Base-by-base conservation (phyloP, 2,888 invertebrate genomes). In the Platypus cylindrus region DNA sequence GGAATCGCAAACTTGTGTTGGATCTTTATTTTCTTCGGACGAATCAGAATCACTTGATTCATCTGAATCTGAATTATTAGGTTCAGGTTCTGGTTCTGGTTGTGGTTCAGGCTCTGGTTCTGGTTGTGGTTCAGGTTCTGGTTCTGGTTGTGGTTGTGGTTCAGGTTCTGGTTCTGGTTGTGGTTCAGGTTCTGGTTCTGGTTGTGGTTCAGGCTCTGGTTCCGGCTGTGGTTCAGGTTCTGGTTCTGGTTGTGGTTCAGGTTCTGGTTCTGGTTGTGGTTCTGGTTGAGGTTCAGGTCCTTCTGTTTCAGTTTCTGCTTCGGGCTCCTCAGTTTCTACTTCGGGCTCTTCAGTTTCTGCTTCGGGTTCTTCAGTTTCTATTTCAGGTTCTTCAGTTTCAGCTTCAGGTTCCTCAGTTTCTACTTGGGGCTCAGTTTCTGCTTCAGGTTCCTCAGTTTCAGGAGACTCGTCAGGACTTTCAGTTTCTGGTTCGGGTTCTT, bases 261-360 rank as follows among this genome's bases (percentile, higher is more conserved):
- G 18, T 28, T 32, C 32, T 1, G 28, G 32, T n/a, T 28, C 36
- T 8, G 31, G 36, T 17, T 14, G 16, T 29, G 30, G 30, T 11
- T 17, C 30, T 18, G 17, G 17, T 9, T 17, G 18, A 9, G 30
- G 30, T 26, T 16, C 28, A 7, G 28, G 8, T 28, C 12, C 28
- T 7, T 25, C 32, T 16, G 8, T 8, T 26, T 32, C 26, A 9
- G 31, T 8, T n/a, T n/a, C n/a, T n/a, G n/a, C n/a, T n/a, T n/a
- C n/a, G n/a, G n/a, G n/a, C n/a, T n/a, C n/a, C n/a, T n/a, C n/a
- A n/a, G n/a, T 17, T 13, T 27, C 27, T 27, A 9, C 15, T 5
- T 9, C 13, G 28, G 22, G 14, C 29, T 33, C 28, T 12, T 32
- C 37, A 27, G 28, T 7, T 12, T 14, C 23, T 11, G 25, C 32